These are phyloP conservation scores for Drusus annulatus DNA, from an alignment of 1,140 invertebrate genomes.

Conservation along the genomic window DNA sequence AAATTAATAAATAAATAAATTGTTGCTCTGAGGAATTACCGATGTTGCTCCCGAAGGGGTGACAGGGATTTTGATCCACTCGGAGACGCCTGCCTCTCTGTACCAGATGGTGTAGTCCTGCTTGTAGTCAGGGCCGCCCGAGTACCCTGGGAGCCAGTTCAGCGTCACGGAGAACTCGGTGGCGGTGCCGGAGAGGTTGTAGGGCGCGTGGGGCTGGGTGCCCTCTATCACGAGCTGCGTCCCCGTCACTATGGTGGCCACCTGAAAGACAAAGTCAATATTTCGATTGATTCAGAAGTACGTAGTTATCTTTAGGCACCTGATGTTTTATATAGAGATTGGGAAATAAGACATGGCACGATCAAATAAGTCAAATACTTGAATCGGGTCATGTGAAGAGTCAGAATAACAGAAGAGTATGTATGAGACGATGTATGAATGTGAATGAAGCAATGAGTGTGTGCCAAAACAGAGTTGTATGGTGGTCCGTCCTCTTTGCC, in stretches of 20 bases:
- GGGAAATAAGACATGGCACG: too few relatives aligned
- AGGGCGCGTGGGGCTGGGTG: slow-evolving; percentile 96
- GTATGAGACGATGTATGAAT: too few relatives aligned
- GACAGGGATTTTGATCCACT: slow-evolving; percentile 95
- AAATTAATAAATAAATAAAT: too few relatives aligned
- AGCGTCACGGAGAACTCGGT: slow-evolving; percentile 92
- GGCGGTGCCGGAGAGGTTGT: slow-evolving; percentile 91
- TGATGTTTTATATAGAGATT: too few relatives aligned
- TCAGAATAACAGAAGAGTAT: too few relatives aligned
- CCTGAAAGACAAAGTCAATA: slow-evolving; percentile 63
- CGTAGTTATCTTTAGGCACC: too few relatives aligned
- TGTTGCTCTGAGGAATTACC: slow-evolving; percentile 61
- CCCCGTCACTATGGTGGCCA: slow-evolving; percentile 90
- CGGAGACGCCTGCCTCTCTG: slow-evolving; percentile 83
- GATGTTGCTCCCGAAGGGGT: slow-evolving; percentile 90
- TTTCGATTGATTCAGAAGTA: too few relatives aligned
- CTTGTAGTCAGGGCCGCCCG: slow-evolving; percentile 93
- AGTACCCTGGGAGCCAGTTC: slow-evolving; percentile 94
- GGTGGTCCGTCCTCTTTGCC: too few relatives aligned
- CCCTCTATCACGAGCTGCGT: slow-evolving; percentile 95
- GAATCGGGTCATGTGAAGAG: too few relatives aligned
- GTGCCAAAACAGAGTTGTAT: too few relatives aligned
- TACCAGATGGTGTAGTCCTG: slow-evolving; percentile 97
- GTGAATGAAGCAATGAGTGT: too few relatives aligned
- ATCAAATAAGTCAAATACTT: too few relatives aligned